A percentile compares a stretch with the other conserved stretches of the same genome.
Conservation (phyloP, 2,797 vertebrate genomes). For the Pangasius macronema region DNA sequence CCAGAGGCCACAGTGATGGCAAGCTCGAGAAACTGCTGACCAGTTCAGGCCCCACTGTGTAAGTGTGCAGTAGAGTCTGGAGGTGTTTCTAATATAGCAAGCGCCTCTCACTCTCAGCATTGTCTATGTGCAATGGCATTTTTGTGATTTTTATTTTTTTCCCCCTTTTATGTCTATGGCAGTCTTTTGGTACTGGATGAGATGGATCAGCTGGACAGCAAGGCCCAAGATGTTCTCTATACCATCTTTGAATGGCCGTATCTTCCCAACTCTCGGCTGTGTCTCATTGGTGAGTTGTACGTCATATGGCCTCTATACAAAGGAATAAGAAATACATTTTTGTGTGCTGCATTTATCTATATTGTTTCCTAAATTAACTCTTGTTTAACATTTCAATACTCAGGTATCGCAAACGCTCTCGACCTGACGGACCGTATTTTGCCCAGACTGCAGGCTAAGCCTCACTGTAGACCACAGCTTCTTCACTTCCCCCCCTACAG, state of each 20-base stretch:
- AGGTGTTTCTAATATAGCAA: neutral
- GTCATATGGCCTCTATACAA: neutral
- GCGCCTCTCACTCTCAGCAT: neutral
- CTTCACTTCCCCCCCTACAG: conserved; percentile 90
- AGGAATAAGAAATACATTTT: neutral
- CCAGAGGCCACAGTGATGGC: conserved; percentile 60
- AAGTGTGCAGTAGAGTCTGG: conserved; percentile 64
- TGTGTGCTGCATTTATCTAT: neutral
- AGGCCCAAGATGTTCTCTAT: conserved; percentile 92
- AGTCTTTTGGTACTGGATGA: conserved; percentile 93
- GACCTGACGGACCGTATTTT: conserved; percentile 92
- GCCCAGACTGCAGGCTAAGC: conserved; percentile 79
- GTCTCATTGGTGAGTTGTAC: conserved; percentile 83
- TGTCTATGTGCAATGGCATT: neutral
- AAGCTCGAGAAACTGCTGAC: conserved; percentile 81
- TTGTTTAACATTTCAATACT: neutral
- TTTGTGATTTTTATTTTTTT: neutral
- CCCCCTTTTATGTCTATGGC: neutral
- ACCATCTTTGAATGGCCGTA: conserved; percentile 92
- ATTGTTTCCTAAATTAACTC: neutral
- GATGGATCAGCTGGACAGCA: conserved; percentile 96
- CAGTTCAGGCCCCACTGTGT: conserved; percentile 82
- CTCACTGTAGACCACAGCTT: conserved; percentile 79
- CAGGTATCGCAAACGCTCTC: conserved; percentile 93
- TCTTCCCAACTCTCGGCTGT: conserved; percentile 81